A percentile compares a stretch with the other conserved stretches of the same genome.
phyloP scores from a whole-genome alignment of 2,888 invertebrate genomes.

The Masnerella sp. region DNA sequence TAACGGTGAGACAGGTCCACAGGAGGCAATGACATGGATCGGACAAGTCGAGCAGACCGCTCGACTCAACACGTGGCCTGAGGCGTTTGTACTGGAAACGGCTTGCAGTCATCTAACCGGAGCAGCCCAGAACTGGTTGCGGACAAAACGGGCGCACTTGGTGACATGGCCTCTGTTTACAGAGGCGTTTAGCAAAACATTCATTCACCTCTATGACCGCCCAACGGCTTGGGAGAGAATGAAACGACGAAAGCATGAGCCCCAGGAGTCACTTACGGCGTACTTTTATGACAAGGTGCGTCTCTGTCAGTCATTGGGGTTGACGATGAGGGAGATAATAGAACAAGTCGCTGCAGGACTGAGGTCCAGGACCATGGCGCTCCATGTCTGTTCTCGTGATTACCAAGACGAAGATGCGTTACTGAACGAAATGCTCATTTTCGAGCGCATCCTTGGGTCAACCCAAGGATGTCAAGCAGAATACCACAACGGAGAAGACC shows the following conservation, averaged over 20 bases:
- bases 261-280: background rate
- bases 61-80: background rate
- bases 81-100: background rate
- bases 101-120: background rate
- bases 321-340: background rate
- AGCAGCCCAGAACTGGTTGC: background rate
- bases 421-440: background rate
- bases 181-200: background rate
- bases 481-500: too few relatives aligned
- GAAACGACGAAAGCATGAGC: background rate
- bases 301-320: background rate
- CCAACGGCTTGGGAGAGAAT: background rate
- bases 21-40: background rate
- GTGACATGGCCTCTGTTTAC: background rate
- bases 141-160: background rate
- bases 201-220: background rate
- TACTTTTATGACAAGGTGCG: constrained; percentile 1
- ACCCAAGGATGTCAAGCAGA: too few relatives aligned
- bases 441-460: too few relatives aligned
- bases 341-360: background rate
- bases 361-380: background rate
- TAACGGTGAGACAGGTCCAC: background rate
- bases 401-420: background rate
- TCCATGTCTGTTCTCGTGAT: background rate
- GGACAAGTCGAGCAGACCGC: background rate